phyloP scores from a whole-genome alignment of 2,888 invertebrate species.

The Dasypogon diadema region DNA sequence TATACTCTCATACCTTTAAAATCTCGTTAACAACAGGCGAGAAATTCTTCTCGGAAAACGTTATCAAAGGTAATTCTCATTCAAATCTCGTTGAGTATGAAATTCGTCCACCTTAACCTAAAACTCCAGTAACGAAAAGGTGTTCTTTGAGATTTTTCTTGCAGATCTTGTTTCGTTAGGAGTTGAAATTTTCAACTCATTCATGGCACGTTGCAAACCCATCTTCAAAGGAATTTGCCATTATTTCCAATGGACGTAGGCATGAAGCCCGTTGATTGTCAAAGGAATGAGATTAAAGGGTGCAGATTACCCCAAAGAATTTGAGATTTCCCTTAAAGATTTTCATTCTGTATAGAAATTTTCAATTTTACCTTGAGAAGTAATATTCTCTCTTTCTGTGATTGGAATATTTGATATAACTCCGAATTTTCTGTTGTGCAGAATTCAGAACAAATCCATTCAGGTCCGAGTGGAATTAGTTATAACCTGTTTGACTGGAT shows the following conservation, averaged over 20 bases:
- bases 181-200: neutral
- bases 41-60: neutral
- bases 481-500: no score
- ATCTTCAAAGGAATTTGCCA: conserved; percentile 1
- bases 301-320: neutral
- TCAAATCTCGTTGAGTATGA: conserved; percentile 30
- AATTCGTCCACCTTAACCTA: neutral
- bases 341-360: no score
- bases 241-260: conserved; percentile 3
- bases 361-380: no score
- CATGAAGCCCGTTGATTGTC: conserved; percentile 10
- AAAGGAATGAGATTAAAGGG: conserved; percentile 20
- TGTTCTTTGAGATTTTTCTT: neutral
- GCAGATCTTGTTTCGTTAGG: neutral
- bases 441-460: no score
- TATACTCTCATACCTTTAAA: neutral
- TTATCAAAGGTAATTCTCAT: conserved; percentile 16
- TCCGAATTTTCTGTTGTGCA: no score
- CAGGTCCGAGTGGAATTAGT: no score
- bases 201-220: conserved; percentile 20
- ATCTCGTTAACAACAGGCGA: no score
- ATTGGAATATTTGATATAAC: no score
- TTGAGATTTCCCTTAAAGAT: neutral
- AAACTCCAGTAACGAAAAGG: neutral
- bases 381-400: no score